These are phyloP conservation scores for Didymodactylos carnosus DNA, from an alignment of 2,888 invertebrate species.

Conservation along the genomic window DNA sequence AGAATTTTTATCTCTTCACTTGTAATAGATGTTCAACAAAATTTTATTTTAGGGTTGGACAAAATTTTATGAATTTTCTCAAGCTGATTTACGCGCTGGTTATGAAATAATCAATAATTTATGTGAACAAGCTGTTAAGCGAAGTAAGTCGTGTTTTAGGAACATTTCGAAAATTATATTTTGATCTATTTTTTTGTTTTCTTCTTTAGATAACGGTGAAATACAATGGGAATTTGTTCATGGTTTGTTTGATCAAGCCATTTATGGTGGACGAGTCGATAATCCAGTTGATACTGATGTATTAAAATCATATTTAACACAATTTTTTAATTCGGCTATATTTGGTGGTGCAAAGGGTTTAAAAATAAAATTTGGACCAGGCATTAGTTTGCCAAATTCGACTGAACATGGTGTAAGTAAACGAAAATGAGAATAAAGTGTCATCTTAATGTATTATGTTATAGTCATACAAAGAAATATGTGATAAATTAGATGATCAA, in stretches of 20 bases:
- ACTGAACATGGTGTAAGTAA: constrained; percentile 38
- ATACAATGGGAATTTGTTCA: constrained; percentile 53
- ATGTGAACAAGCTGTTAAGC: constrained; percentile 30
- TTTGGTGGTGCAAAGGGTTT: constrained; percentile 32
- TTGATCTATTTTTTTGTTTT: neutral
- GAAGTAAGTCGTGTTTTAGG: constrained; percentile 12
- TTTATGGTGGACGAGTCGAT: constrained; percentile 68
- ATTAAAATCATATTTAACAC: constrained; percentile 45
- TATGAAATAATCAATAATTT: constrained; percentile 44
- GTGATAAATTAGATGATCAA: constrained; percentile 41
- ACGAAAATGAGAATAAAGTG: neutral
- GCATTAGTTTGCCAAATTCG: constrained; percentile 40
- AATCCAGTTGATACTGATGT: constrained; percentile 52
- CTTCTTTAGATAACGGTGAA: constrained; percentile 20
- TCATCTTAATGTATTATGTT: constrained; percentile 1
- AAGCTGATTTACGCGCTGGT: constrained; percentile 56
- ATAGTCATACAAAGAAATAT: constrained; percentile 44
- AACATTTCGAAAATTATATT: neutral
- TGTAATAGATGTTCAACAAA: neutral
- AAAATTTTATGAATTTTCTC: constrained; percentile 66
- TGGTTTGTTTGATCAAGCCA: constrained; percentile 54
- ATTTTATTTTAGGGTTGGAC: constrained; percentile 52
- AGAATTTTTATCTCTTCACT: neutral
- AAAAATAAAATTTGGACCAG: constrained; percentile 42
- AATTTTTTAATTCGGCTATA: constrained; percentile 31